phyloP scores from a whole-genome alignment of 1,140 invertebrate species.

The Rhyzopertha dominica region DNA sequence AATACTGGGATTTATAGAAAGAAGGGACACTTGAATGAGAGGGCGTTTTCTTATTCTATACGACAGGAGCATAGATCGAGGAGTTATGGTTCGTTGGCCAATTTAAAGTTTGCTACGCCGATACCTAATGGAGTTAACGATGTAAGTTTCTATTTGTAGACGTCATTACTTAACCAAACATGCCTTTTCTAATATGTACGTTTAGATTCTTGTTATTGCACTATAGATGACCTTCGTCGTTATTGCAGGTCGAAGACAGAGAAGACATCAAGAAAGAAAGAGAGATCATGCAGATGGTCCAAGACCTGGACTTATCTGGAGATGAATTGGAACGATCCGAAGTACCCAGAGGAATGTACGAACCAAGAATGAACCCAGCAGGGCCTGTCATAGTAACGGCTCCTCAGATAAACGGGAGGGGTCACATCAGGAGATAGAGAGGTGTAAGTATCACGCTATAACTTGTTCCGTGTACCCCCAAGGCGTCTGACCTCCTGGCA shows the following conservation, averaged over 20 bases:
- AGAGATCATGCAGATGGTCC: constrained; percentile 87
- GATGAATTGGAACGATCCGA: constrained; percentile 66
- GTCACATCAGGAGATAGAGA: constrained; percentile 33
- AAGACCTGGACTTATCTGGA: constrained; percentile 76
- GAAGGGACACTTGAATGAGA: constrained; percentile 87
- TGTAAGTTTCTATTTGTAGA: constrained; percentile 43
- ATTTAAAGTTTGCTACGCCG: constrained; percentile 71
- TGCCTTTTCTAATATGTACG: neutral
- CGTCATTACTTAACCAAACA: neutral
- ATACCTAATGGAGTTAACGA: constrained; percentile 47
- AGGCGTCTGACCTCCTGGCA: no score
- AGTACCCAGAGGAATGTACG: constrained; percentile 53
- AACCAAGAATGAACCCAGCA: constrained; percentile 40
- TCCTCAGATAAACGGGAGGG: constrained; percentile 38
- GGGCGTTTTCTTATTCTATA: constrained; percentile 91
- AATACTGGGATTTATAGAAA: constrained; percentile 83
- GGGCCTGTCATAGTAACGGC: constrained; percentile 34
- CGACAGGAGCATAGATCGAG: constrained; percentile 85
- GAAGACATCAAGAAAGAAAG: constrained; percentile 82
- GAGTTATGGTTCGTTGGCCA: constrained; percentile 84
- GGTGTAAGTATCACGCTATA: neutral
- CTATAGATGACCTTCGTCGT: no score
- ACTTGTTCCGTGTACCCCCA: neutral
- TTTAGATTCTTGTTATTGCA: no score
- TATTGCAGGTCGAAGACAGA: constrained; percentile 54